Evolutionary conservation across 2,888 invertebrate species (phyloP).

Genomic region (Parthenolecanium corni): DNA sequence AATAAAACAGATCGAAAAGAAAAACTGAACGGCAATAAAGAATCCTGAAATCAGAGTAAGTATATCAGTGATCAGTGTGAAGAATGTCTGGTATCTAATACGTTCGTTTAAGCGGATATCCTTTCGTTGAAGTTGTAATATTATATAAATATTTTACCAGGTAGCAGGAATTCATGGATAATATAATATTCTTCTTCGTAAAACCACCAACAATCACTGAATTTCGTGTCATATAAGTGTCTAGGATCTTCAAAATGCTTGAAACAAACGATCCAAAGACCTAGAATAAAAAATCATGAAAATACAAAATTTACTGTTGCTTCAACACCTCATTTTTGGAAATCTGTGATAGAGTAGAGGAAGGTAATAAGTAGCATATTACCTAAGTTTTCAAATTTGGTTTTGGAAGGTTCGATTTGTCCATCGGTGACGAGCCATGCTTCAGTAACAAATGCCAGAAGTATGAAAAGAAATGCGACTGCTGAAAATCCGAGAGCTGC

Average conservation of each 20-base stretch:
- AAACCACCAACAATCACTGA: slow-evolving; percentile 90
- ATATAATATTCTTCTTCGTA: slow-evolving; percentile 95
- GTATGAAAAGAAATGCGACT: slow-evolving; percentile 56
- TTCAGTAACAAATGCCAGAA: slow-evolving; percentile 74
- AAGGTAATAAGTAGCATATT: slow-evolving; percentile 36
- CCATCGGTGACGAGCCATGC: slow-evolving; percentile 80
- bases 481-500: slow-evolving; percentile 54
- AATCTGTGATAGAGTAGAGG: background rate
- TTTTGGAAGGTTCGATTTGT: slow-evolving; percentile 61
- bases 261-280: slow-evolving; percentile 92
- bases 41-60: slow-evolving; percentile 47
- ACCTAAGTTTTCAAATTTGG: slow-evolving; percentile 73
- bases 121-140: slow-evolving; percentile 4
- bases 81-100: background rate
- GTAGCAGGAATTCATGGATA: slow-evolving; percentile 76
- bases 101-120: background rate
- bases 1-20: slow-evolving; percentile 79
- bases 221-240: slow-evolving; percentile 63
- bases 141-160: slow-evolving; percentile 43
- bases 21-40: slow-evolving; percentile 86
- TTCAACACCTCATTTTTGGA: background rate
- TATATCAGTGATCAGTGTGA: background rate
- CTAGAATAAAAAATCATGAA: slow-evolving; percentile 43
- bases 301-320: too few relatives aligned
- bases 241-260: slow-evolving; percentile 74